Base-by-base conservation (phyloP, 2,888 invertebrate species). In the Catocala sponsa region DNA sequence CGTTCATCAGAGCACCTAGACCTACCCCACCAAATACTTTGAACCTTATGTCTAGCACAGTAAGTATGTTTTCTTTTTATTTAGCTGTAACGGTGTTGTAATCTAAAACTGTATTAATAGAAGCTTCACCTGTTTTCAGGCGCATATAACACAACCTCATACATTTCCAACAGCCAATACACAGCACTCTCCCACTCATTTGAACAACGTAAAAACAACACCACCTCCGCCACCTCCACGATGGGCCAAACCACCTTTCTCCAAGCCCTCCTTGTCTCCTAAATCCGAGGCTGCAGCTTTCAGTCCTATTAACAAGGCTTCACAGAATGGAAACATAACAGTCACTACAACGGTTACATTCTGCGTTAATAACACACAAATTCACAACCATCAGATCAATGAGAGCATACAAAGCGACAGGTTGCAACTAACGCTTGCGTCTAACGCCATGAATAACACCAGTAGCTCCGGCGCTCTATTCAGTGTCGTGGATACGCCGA, bases 321-420 rank as follows among this genome's bases (percentile, higher is more conserved):
- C 95, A 62, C 95, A 94, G 73, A 95, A 95, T 84, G 97, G 96
- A 85, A 97, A 97, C 86, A 97, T 97, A 85, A 97, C 96, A 50
- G 97, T 97, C 54, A 97, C 98, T 52, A 97, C 97, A n/a, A 97
- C 97, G n/a, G 97, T 98, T 52, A 97, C 97, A 13, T 97, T 97
- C 86, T 97, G 97, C 79, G 96, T 97, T 76, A 96, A 96, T 91
- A 95, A 95, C 82, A 91, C 92, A 62, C 92, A 94, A 85, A 89
- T 92, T 78, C 94, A 92, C 80, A 94, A 92, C 70, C 95, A 95
- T 82, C 90, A 94, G 89, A 91, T 92, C 87, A 90, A 93, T 82
- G 90, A 94, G 81, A 87, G 87, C 83, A 91, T 94, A 81, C 89
- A 91, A 79, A 93, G 88, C 73, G 92, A 94, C 73, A 89, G 89